Percentiles rank a stretch among this genome's conserved stretches.
phyloP scores from a whole-genome alignment of 1,140 invertebrate genomes.

The Zaprionus ornatus region DNA sequence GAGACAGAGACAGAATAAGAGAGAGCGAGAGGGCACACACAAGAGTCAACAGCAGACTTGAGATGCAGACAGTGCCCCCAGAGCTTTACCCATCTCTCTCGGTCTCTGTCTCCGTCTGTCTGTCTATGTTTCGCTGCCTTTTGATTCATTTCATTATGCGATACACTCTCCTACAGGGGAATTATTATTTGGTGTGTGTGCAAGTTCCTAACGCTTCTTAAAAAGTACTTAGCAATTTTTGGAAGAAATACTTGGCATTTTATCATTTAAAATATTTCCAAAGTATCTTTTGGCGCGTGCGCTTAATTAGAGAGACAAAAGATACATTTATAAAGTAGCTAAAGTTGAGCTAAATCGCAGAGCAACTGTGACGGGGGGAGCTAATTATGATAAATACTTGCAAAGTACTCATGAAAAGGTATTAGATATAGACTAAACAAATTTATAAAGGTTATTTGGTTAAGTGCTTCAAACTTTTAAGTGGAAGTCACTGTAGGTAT shows the following conservation, averaged over 20 bases:
- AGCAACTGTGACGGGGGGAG: not conserved
- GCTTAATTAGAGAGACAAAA: not conserved
- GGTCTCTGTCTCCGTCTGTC: not conserved
- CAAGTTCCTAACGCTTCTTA: conserved; percentile 28
- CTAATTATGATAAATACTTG: not conserved
- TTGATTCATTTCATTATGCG: conserved; percentile 44
- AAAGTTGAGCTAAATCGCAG: not conserved
- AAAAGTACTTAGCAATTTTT: conserved; percentile 20
- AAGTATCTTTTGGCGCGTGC: not conserved
- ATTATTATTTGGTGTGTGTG: conserved; percentile 12
- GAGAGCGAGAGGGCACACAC: not conserved
- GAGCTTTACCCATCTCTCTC: not conserved
- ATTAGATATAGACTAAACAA: too few species aligned
- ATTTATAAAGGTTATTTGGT: too few species aligned
- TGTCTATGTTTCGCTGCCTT: not conserved
- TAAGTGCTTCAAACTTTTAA: too few species aligned
- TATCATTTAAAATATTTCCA: not conserved
- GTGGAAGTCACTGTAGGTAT: too few species aligned
- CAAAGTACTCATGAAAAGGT: too few species aligned
- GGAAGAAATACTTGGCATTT: not conserved
- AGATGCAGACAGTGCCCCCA: not conserved
- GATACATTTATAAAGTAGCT: not conserved
- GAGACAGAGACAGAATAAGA: not conserved
- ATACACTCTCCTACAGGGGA: conserved; percentile 18
- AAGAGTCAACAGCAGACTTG: not conserved